Conservation (phyloP, 2,113 vertebrate species). For the Aspiorhynchus laticeps region DNA sequence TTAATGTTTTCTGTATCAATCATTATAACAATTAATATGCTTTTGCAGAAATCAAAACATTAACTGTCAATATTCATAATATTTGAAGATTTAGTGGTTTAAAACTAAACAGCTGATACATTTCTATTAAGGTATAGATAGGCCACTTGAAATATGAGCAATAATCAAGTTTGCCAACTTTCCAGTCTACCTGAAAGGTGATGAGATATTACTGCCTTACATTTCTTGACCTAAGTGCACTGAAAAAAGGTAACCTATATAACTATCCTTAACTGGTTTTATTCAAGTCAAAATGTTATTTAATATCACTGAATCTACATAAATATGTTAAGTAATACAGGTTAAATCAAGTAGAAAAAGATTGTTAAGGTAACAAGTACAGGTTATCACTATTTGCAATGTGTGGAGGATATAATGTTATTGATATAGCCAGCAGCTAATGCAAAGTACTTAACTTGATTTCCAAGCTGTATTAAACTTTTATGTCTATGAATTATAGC, state of each 20-base stretch:
- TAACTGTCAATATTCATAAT: neutral
- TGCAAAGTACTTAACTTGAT: neutral
- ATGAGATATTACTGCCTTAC: neutral
- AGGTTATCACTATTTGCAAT: too few species aligned
- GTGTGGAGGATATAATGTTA: neutral
- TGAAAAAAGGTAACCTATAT: neutral
- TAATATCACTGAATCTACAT: neutral
- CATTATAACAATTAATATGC: neutral
- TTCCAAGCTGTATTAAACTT: neutral
- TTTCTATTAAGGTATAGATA: neutral
- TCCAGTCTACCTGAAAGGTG: neutral
- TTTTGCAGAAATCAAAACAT: neutral
- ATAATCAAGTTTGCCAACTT: neutral
- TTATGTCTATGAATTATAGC: neutral
- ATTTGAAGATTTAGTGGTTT: neutral
- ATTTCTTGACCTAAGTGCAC: neutral
- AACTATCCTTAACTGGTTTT: neutral
- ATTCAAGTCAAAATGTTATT: neutral
- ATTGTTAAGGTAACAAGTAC: too few species aligned
- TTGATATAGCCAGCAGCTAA: too few species aligned
- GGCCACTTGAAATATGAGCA: neutral
- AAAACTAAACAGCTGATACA: neutral
- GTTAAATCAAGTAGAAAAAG: too few species aligned
- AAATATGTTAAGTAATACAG: too few species aligned
- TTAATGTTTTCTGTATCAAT: neutral